These are phyloP conservation scores for Eilema sororculum DNA, from an alignment of 2,888 invertebrate genomes.

Conservation along the genomic window DNA sequence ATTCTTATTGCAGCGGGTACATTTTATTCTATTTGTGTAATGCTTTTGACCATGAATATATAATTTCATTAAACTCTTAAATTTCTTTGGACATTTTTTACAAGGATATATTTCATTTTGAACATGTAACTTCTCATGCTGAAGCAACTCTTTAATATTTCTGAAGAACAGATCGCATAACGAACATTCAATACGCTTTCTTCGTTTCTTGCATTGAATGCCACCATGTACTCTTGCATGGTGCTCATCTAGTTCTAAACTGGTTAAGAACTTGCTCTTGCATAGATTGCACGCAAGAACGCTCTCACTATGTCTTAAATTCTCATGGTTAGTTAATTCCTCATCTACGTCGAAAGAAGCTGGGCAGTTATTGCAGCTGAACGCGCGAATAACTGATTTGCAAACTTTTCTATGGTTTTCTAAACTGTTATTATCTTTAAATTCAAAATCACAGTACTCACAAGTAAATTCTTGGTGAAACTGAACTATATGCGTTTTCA, in stretches of 20 bases:
- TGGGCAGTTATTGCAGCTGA: constrained; percentile 56
- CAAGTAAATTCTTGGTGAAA: constrained; percentile 64
- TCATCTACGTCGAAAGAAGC: constrained; percentile 61
- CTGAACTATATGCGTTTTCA: constrained; percentile 63
- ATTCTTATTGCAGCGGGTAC: constrained; percentile 58
- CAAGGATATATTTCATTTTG: constrained; percentile 59
- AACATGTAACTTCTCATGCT: constrained; percentile 60
- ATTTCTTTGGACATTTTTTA: constrained; percentile 59
- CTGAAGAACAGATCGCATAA: constrained; percentile 63
- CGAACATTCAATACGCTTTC: constrained; percentile 65
- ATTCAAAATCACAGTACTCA: constrained; percentile 63
- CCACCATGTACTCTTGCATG: constrained; percentile 62
- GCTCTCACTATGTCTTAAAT: constrained; percentile 56
- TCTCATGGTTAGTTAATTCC: constrained; percentile 56
- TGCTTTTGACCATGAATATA: constrained; percentile 64
- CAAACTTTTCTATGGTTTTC: constrained; percentile 58
- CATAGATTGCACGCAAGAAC: constrained; percentile 61
- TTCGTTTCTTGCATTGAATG: constrained; percentile 63
- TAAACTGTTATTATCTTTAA: constrained; percentile 51
- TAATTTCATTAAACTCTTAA: constrained; percentile 57
- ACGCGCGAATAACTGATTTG: constrained; percentile 49
- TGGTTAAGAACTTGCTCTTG: constrained; percentile 58
- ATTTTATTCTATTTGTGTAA: constrained; percentile 59
- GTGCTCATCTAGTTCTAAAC: constrained; percentile 59
- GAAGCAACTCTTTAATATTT: constrained; percentile 57